A percentile compares a stretch with the other conserved stretches of the same genome.
Conservation (phyloP, 2,888 invertebrate genomes). For the Agrotis exclamationis region DNA sequence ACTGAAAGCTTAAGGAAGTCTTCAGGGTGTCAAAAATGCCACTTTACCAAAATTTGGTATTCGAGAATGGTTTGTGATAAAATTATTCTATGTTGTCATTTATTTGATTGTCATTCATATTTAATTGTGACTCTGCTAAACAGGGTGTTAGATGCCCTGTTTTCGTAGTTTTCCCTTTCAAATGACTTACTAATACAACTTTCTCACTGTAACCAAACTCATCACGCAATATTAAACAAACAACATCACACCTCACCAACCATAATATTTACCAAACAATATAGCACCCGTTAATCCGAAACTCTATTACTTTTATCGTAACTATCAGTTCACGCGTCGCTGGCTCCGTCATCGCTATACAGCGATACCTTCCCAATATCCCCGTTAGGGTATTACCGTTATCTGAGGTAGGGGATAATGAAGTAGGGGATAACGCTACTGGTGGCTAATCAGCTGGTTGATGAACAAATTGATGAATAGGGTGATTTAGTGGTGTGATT, state of each 20-base stretch:
- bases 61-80: too few species aligned
- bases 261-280: conserved; percentile 52
- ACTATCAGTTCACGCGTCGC: conserved; percentile 71
- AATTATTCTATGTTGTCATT: too few species aligned
- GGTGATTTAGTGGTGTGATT: conserved; percentile 1
- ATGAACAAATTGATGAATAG: conserved; percentile 46
- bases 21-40: too few species aligned
- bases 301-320: conserved; percentile 80
- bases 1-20: too few species aligned
- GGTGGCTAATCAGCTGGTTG: conserved; percentile 44
- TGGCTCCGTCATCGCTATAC: conserved; percentile 51
- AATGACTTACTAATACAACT: too few species aligned
- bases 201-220: not conserved
- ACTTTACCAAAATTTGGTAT: too few species aligned
- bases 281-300: conserved; percentile 72
- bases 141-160: too few species aligned
- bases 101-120: too few species aligned
- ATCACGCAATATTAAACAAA: conserved; percentile 23
- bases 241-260: conserved; percentile 25
- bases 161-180: too few species aligned
- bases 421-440: conserved; percentile 21
- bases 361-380: conserved; percentile 36
- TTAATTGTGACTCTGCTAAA: too few species aligned
- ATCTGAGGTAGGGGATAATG: conserved; percentile 37
- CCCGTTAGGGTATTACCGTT: conserved; percentile 32